Evolutionary conservation across 2,113 vertebrate species (phyloP), one percentile per base, ranked within the genome.

Genomic region (Alethe diademata): DNA sequence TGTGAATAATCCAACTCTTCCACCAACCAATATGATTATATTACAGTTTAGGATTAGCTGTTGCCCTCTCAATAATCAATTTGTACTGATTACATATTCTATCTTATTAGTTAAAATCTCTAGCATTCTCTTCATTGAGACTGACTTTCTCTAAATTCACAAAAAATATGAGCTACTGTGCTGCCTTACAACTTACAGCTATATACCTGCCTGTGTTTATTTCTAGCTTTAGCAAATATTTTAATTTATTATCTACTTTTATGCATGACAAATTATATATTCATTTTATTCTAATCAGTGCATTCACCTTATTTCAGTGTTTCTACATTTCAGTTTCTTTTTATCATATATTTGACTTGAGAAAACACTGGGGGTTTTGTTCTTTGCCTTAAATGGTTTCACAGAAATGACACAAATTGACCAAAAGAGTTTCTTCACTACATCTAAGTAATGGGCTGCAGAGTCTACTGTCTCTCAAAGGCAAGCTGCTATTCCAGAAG

Each of bases 261-360:
- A 65, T 73, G 20, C 24, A 69, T 36, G 11, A 31, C 40, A 53
- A 58, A 53, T 70, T 89, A 57, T 35, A 84, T 80, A 54, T 88
- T 82, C 9, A 38, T 56, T 78, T 73, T 54, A 57, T 45, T 80
- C 50, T 72, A 53, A 65, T 74, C 35, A 76, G 36, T 58, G 2
- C 40, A 75, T 91, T 94, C 42, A 62, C 67, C 56, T 70, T 66
- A 53, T 90, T 88, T 83, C 38, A 43, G 14, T 29, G 31, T 73
- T 67, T 23, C 57, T 73, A 11, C 73, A 92, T 83, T 95, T 90
- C 58, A 78, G 14, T 62, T 96, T 81, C 73, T 92, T 92, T 73
- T 80, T 78, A 89, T 76, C 71, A 36, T 64, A 15, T n/a, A 79
- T 66, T 83, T 64, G 70, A 83, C 24, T 56, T 36, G 53, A 84